Conservation (phyloP, 2,888 invertebrate genomes). For the Trachelus troglodyta region DNA sequence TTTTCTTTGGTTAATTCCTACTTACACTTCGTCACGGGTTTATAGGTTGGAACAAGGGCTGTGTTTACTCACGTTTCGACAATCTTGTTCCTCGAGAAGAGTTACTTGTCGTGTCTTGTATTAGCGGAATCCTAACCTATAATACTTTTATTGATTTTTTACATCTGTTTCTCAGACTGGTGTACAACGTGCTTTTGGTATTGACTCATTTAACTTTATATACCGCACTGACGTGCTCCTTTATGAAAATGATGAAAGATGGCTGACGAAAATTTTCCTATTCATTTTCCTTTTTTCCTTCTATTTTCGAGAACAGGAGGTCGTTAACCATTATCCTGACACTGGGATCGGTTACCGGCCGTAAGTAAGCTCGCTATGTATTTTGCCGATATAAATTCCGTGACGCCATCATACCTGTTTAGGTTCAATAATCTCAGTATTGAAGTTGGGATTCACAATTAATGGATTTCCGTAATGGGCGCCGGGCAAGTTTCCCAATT, state of each 20-base stretch:
- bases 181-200: too few relatives aligned
- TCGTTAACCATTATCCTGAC: background rate
- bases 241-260: background rate
- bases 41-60: background rate
- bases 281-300: too few relatives aligned
- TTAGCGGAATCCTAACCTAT: too few relatives aligned
- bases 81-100: background rate
- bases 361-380: background rate
- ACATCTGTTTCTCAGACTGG: too few relatives aligned
- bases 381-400: background rate
- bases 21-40: background rate
- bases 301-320: too few relatives aligned
- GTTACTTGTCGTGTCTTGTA: background rate
- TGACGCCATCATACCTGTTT: background rate
- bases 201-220: background rate
- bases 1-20: background rate
- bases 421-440: background rate
- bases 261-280: background rate
- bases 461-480: background rate
- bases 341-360: background rate
- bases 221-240: background rate
- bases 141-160: too few relatives aligned
- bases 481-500: background rate
- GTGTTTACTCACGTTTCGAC: slow-evolving; percentile 2
- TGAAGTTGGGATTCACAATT: background rate